phyloP scores from a whole-genome alignment of 2,797 vertebrate species.

The Pterois miles region DNA sequence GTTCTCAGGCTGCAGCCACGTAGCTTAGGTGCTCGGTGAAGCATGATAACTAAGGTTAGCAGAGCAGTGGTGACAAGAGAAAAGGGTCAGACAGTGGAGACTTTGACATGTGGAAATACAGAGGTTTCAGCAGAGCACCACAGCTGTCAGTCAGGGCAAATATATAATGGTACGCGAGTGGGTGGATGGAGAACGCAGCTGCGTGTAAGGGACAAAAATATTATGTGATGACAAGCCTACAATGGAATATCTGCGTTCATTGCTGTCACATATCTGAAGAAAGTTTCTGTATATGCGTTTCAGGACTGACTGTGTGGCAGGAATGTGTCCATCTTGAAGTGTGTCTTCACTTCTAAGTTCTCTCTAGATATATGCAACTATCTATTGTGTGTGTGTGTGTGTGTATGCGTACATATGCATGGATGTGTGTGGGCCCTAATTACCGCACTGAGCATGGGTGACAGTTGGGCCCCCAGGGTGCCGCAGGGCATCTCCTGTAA shows the following conservation, averaged over 20 bases:
- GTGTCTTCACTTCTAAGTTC: background rate
- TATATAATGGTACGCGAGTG: background rate
- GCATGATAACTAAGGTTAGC: slow-evolving; percentile 72
- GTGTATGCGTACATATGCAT: slow-evolving; percentile 19
- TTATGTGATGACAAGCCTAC: slow-evolving; percentile 8
- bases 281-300: slow-evolving; percentile 24
- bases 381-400: slow-evolving; percentile 9
- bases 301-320: background rate
- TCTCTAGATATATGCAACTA: slow-evolving; percentile 1
- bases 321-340: slow-evolving; percentile 25
- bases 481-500: slow-evolving; percentile 82
- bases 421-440: slow-evolving; percentile 76
- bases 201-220: background rate
- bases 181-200: background rate
- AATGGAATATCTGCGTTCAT: background rate
- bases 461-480: slow-evolving; percentile 82
- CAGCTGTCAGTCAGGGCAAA: slow-evolving; percentile 44
- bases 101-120: slow-evolving; percentile 56
- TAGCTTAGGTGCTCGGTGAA: slow-evolving; percentile 69
- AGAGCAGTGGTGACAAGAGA: slow-evolving; percentile 48
- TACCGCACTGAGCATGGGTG: slow-evolving; percentile 81
- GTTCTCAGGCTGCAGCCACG: slow-evolving; percentile 58
- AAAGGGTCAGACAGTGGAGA: slow-evolving; percentile 52
- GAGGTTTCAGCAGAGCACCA: slow-evolving; percentile 27
- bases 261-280: slow-evolving; percentile 20